Evolutionary conservation across 2,888 invertebrate species (phyloP).

Genomic region (Catocala fraxini): DNA sequence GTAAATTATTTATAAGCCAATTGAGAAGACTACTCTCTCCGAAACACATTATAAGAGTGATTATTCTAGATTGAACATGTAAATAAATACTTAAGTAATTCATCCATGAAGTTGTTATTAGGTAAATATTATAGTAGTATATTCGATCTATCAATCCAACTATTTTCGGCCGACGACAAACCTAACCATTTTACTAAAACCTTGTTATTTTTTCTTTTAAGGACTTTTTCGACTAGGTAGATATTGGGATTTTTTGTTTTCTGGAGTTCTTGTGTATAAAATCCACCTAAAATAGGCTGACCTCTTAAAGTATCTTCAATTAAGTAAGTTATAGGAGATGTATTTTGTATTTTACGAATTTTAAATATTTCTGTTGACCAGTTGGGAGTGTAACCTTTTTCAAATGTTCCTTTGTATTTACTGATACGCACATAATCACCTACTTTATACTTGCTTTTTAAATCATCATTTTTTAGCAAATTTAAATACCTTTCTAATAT

Average conservation of each 20-base stretch:
- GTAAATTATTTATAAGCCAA: no score
- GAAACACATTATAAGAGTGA: no score
- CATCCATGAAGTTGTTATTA: no score
- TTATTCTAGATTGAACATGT: no score
- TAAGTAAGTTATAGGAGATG: background rate
- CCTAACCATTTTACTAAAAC: conserved; percentile 1
- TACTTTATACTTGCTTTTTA: background rate
- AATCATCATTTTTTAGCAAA: background rate
- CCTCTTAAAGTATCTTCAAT: background rate
- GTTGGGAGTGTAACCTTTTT: no score
- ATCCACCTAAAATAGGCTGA: conserved; percentile 2
- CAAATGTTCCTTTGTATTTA: no score
- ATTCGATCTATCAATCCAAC: background rate
- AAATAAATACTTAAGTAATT: no score
- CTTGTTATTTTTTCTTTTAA: background rate
- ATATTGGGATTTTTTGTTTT: no score
- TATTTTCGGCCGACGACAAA: background rate
- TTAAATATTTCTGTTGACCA: no score
- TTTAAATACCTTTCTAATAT: background rate
- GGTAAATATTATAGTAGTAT: background rate
- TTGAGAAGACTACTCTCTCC: no score
- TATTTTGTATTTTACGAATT: background rate
- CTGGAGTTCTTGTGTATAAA: background rate
- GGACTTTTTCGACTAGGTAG: background rate
- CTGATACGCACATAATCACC: background rate